These are phyloP conservation scores for Operophtera brumata DNA, from an alignment of 2,888 invertebrate species.

Conservation along the genomic window DNA sequence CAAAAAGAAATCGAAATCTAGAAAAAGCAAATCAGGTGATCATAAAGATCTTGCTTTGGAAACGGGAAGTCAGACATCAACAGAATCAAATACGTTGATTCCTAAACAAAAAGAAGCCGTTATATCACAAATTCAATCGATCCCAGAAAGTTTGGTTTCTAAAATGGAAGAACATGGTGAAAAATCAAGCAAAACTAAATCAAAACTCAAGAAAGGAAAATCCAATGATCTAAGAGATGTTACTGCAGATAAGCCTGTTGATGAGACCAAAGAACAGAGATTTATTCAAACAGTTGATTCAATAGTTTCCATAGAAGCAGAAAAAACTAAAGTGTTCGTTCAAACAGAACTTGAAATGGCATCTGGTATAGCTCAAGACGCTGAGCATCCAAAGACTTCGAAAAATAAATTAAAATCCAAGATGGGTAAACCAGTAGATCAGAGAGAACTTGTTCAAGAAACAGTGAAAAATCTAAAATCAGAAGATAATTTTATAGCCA, in stretches of 20 bases:
- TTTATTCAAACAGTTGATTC: neutral
- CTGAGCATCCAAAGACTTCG: neutral
- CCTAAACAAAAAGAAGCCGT: neutral
- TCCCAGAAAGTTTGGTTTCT: neutral
- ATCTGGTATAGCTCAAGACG: neutral
- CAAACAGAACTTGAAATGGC: neutral
- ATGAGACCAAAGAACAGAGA: neutral
- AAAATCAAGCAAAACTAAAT: neutral
- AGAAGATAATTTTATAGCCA: neutral
- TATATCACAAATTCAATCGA: neutral
- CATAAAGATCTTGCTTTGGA: neutral
- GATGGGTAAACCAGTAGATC: slow-evolving; percentile 11
- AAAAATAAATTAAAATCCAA: neutral
- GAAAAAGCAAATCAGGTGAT: slow-evolving; percentile 18
- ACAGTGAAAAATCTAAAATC: neutral
- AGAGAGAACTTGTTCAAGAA: slow-evolving; percentile 20
- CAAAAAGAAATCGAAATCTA: slow-evolving; percentile 41
- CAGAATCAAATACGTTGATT: neutral
- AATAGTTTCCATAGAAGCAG: neutral
- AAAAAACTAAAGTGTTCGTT: neutral
- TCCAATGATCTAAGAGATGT: neutral
- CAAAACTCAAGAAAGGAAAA: neutral
- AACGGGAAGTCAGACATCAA: slow-evolving; percentile 1
- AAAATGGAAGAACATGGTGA: neutral
- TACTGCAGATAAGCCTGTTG: neutral